phyloP scores from a whole-genome alignment of 1,140 invertebrate genomes.

The Episyrphus balteatus region DNA sequence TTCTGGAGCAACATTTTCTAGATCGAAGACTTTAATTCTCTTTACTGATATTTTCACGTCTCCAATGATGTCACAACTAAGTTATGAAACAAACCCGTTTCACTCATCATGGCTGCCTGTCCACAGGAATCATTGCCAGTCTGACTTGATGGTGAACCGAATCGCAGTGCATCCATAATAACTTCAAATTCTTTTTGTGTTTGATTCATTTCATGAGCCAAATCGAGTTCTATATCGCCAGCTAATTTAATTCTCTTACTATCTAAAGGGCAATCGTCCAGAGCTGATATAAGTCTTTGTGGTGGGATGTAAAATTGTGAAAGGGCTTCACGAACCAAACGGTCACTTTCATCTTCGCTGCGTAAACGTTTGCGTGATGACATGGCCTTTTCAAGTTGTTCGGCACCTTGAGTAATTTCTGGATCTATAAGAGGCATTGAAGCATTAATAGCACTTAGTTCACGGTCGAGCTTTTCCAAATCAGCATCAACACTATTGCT shows the following conservation, averaged over 20 bases:
- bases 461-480: constrained; percentile 32
- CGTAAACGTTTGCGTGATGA: constrained; percentile 35
- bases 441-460: constrained; percentile 34
- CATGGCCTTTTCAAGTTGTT: constrained; percentile 32
- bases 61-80: constrained; percentile 54
- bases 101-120: constrained; percentile 56
- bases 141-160: constrained; percentile 36
- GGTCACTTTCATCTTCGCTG: constrained; percentile 46
- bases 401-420: constrained; percentile 33
- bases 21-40: no score
- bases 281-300: constrained; percentile 52
- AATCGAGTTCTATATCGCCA: constrained; percentile 31
- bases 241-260: constrained; percentile 9
- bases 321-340: constrained; percentile 48
- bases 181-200: constrained; percentile 38
- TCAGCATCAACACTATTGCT: constrained; percentile 29
- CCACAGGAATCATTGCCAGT: constrained; percentile 43
- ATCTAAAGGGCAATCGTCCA: constrained; percentile 43
- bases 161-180: constrained; percentile 36
- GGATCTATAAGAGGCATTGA: constrained; percentile 34
- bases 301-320: constrained; percentile 63
- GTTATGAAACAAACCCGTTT: constrained; percentile 57
- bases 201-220: constrained; percentile 31
- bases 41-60: constrained; percentile 42
- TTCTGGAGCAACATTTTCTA: no score